Evolutionary conservation across 2,113 vertebrate species (phyloP), one percentile per base, ranked within the genome.

Genomic region (Gobiocypris rarus): DNA sequence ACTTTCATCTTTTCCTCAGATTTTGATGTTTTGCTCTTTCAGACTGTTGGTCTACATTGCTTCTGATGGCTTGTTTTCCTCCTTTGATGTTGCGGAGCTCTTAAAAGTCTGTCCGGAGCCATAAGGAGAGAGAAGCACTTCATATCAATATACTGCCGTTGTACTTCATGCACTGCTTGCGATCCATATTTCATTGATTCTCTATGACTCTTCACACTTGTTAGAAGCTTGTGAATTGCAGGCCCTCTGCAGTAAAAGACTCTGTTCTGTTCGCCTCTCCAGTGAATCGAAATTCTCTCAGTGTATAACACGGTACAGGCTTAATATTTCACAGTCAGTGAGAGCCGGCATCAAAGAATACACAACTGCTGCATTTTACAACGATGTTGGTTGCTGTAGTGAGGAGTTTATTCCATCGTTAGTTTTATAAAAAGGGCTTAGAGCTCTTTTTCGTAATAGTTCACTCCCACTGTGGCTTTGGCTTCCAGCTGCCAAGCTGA

Each of bases 151-250:
- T 56, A 82, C 65, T 38, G 63, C 56, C 11, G 45, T 75, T 43
- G 70, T 75, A 50, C 50, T 50, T 82, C 78, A 71, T 43, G 73
- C 45, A 78, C 58, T 78, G 38, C 70, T 41, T 28, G 48, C 43
- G 71, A 81, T 81, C 84, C 69, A 85, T 85, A 75, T 74, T 61
- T 41, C 69, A 85, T 81, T 81, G 84, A 88, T 88, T 85, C 59
- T 52, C 28, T 70, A 19, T 83, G 59, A 83, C 70, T 83, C 52
- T 83, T 45, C 70, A 81, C 84, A 75, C 84, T 88, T 61, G 48
- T 88, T 83, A 83, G 86, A 83, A 43, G 81, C 69, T 76, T 50
- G 50, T 74, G 81, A 88, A 83, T 41, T 75, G 52, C 48, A 83
- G 76, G 43, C 48, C 4, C 79, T 54, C 48, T 81, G 61, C 48